These are phyloP conservation scores for Capreolus pygargus DNA, from an alignment of 2,113 vertebrate species.

Conservation along the genomic window DNA sequence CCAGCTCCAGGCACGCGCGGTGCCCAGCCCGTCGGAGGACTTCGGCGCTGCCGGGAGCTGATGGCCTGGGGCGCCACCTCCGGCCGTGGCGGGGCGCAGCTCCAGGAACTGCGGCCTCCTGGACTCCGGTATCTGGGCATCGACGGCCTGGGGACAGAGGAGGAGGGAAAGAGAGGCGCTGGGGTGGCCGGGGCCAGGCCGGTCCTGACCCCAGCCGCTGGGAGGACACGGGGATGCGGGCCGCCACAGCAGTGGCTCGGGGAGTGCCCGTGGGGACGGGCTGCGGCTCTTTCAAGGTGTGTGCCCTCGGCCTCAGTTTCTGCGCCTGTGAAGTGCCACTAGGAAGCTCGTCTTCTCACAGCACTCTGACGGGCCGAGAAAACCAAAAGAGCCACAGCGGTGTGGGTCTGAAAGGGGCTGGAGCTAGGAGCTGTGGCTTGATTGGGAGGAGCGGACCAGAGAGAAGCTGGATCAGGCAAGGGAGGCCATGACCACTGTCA, in stretches of 20 bases:
- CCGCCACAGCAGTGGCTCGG: neutral
- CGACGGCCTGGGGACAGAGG: slow-evolving; percentile 82
- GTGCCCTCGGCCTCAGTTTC: neutral
- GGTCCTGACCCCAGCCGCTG: neutral
- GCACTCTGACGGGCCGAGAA: neutral
- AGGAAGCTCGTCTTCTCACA: neutral
- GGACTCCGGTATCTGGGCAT: slow-evolving; percentile 85
- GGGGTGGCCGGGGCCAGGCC: neutral
- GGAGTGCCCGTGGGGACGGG: neutral
- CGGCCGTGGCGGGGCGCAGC: slow-evolving; percentile 65
- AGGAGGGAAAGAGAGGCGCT: neutral
- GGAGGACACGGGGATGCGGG: neutral
- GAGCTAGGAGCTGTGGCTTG: neutral
- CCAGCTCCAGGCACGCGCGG: slow-evolving; percentile 57
- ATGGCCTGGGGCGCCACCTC: slow-evolving; percentile 76
- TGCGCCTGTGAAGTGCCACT: neutral
- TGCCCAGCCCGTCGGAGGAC: slow-evolving; percentile 14
- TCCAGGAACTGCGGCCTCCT: slow-evolving; percentile 89
- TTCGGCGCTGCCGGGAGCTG: slow-evolving; percentile 61
- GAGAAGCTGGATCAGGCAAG: neutral
- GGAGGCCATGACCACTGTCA: neutral
- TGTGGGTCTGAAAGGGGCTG: neutral
- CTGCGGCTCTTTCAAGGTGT: neutral
- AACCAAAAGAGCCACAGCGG: neutral
- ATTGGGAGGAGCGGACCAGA: neutral